phyloP scores from a whole-genome alignment of 2,888 invertebrate genomes.

The Caenorhabditis wallacei region DNA sequence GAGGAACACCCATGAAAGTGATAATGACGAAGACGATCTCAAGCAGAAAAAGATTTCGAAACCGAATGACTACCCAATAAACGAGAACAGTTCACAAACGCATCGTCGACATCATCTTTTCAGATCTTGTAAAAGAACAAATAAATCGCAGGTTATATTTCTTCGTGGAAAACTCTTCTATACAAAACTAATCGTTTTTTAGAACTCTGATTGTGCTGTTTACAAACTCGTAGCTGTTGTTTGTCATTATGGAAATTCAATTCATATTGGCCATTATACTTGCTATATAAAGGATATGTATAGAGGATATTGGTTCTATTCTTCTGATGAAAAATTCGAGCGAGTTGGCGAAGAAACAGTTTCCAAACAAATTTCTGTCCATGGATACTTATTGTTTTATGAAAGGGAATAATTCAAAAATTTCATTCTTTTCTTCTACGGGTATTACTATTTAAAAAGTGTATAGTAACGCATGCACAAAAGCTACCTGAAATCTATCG shows the following conservation, averaged over 20 bases:
- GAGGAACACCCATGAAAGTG: not conserved
- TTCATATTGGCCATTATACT: not conserved
- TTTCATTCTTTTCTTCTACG: not conserved
- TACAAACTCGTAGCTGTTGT: constrained; percentile 12
- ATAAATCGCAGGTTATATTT: not conserved
- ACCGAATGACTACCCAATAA: too few relatives aligned
- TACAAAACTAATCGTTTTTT: not conserved
- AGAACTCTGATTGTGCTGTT: not conserved
- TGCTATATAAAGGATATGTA: not conserved
- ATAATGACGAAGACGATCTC: not conserved
- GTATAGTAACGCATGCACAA: too few relatives aligned
- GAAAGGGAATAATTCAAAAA: not conserved
- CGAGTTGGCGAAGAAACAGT: not conserved
- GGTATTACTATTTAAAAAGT: not conserved
- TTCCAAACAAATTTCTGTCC: not conserved
- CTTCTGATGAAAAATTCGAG: not conserved
- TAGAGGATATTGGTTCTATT: not conserved
- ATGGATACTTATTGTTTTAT: constrained; percentile 1
- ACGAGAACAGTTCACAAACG: too few relatives aligned
- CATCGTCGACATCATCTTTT: too few relatives aligned
- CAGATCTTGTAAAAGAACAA: too few relatives aligned
- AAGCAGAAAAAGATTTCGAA: too few relatives aligned
- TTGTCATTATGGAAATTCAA: not conserved
- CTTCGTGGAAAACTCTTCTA: not conserved
- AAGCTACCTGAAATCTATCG: too few relatives aligned